These are phyloP conservation scores for Platerodrilus igneus DNA, from an alignment of 2,888 invertebrate genomes.

Conservation along the genomic window DNA sequence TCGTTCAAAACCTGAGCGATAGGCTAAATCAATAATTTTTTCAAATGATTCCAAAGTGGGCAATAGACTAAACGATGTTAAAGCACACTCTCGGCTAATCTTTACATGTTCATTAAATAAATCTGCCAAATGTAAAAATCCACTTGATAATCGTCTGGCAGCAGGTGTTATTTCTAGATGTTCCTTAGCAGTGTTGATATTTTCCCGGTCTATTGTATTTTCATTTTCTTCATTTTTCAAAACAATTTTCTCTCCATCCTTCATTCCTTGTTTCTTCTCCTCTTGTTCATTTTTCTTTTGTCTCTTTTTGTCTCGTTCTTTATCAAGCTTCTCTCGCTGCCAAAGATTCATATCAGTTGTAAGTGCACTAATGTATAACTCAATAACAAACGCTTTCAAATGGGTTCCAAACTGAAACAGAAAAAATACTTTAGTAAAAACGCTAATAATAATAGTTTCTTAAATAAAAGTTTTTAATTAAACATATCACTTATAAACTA, in stretches of 20 bases:
- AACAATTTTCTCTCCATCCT: no score
- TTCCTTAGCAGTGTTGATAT: no score
- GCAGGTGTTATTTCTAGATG: conserved; percentile 54
- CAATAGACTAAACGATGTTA: conserved; percentile 72
- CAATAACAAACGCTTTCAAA: conserved; percentile 59
- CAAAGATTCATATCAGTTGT: conserved; percentile 73
- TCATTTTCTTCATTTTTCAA: no score
- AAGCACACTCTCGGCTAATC: conserved; percentile 64
- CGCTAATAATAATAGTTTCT: no score
- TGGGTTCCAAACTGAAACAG: conserved; percentile 27
- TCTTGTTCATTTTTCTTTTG: conserved; percentile 49
- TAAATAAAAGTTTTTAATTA: no score
- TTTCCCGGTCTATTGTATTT: conserved; percentile 47
- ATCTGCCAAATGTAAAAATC: conserved; percentile 62
- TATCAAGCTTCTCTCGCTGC: conserved; percentile 57
- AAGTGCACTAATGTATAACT: conserved; percentile 68
- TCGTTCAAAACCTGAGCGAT: conserved; percentile 49
- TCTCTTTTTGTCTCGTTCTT: conserved; percentile 7
- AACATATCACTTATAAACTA: no score
- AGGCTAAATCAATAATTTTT: conserved; percentile 53
- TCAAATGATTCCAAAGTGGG: conserved; percentile 60
- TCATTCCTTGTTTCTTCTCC: conserved; percentile 1
- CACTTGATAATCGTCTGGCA: conserved; percentile 56
- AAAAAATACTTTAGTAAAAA: no score
- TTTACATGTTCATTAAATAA: conserved; percentile 57